phyloP scores from a whole-genome alignment of 1,140 invertebrate genomes.

The Episyrphus balteatus region DNA sequence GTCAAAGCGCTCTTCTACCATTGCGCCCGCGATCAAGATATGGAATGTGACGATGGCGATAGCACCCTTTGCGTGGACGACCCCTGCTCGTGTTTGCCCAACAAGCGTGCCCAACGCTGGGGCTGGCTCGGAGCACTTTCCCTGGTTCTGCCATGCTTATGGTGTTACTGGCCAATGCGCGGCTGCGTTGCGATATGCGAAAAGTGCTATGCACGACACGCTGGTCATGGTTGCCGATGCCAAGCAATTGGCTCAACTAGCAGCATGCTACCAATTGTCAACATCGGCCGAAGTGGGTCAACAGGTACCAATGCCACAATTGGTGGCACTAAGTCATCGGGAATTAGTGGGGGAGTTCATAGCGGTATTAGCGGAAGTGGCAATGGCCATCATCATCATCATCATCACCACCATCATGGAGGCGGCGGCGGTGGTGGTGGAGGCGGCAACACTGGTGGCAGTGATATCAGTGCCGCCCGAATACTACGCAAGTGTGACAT shows the following conservation, averaged over 20 bases:
- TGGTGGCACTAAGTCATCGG: not conserved
- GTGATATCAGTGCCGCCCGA: conserved; percentile 23
- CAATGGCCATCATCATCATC: not conserved
- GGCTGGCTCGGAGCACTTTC: conserved; percentile 70
- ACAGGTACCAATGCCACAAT: conserved; percentile 10
- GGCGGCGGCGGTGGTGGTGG: conserved; percentile 2
- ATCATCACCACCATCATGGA: not conserved
- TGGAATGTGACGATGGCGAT: conserved; percentile 55
- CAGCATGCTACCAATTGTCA: conserved; percentile 37
- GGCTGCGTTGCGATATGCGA: conserved; percentile 68
- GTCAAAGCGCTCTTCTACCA: conserved; percentile 89
- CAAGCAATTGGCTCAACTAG: conserved; percentile 34
- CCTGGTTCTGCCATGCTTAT: conserved; percentile 73
- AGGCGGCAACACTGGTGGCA: conserved; percentile 17
- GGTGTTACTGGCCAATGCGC: conserved; percentile 83
- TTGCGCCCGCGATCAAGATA: conserved; percentile 60
- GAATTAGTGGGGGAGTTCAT: conserved; percentile 3
- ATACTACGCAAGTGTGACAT: conserved; percentile 32
- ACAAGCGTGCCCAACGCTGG: conserved; percentile 62
- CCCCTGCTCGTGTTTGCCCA: conserved; percentile 72
- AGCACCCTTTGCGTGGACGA: conserved; percentile 63
- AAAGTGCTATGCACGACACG: conserved; percentile 66
- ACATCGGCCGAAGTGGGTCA: conserved; percentile 28
- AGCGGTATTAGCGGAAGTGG: conserved; percentile 5
- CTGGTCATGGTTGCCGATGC: conserved; percentile 50